These are phyloP conservation scores for Cynaeus angustus DNA, from an alignment of 2,888 invertebrate species.

Conservation along the genomic window DNA sequence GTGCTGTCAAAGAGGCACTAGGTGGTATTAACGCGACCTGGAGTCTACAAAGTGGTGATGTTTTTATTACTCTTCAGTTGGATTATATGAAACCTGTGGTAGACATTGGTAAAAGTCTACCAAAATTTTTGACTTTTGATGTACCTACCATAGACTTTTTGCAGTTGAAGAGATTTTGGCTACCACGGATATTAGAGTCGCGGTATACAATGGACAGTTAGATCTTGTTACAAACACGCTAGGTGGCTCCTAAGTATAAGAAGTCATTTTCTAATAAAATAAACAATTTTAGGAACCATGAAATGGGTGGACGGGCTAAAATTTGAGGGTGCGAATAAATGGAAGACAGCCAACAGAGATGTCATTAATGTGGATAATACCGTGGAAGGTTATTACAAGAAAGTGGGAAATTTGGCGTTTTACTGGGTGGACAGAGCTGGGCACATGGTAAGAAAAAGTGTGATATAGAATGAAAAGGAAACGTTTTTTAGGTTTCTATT, in stretches of 20 bases:
- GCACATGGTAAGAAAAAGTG: conserved; percentile 77
- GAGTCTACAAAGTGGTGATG: conserved; percentile 76
- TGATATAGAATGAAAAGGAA: no score
- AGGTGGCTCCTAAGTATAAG: no score
- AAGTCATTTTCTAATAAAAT: no score
- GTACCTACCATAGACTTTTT: conserved; percentile 76
- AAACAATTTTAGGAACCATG: background rate
- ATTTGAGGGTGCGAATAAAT: conserved; percentile 73
- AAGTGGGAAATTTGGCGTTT: conserved; percentile 80
- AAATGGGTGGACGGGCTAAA: conserved; percentile 81
- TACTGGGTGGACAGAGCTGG: conserved; percentile 88
- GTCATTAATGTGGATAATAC: conserved; percentile 77
- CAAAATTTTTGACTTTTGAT: conserved; percentile 71
- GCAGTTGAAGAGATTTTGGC: no score
- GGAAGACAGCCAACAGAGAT: conserved; percentile 73
- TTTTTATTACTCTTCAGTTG: conserved; percentile 75
- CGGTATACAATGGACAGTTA: conserved; percentile 85
- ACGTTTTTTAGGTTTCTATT: conserved; percentile 16
- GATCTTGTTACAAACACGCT: conserved; percentile 90
- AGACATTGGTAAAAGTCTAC: conserved; percentile 75
- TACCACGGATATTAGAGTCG: conserved; percentile 79
- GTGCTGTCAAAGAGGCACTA: conserved; percentile 68
- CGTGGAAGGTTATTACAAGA: conserved; percentile 83
- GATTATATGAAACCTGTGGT: conserved; percentile 86
- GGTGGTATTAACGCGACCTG: conserved; percentile 77